phyloP scores from a whole-genome alignment of 2,797 vertebrate genomes.

The Ambastaia sidthimunki region DNA sequence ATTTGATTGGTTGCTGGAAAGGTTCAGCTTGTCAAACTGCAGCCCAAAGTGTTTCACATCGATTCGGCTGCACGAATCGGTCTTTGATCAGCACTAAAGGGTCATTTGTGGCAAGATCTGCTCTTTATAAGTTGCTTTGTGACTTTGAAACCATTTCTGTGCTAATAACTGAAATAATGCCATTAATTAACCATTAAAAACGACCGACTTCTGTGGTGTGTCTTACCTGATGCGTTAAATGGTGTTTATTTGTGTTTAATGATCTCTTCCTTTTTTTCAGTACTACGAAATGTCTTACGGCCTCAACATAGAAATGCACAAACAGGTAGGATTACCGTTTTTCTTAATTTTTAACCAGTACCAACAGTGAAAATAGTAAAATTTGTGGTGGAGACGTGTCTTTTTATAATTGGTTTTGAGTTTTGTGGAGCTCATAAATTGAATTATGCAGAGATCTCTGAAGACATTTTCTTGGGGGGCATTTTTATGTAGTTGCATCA shows the following conservation, averaged over 20 bases:
- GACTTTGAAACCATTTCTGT: not conserved
- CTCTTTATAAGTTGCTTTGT: not conserved
- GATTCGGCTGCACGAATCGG: too few relatives aligned
- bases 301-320: slow-evolving; percentile 84
- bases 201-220: not conserved
- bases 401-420: too few relatives aligned
- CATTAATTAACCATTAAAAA: not conserved
- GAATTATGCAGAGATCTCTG: slow-evolving; percentile 16
- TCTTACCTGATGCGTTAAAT: not conserved
- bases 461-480: not conserved
- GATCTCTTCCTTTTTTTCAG: slow-evolving; percentile 68
- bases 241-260: not conserved
- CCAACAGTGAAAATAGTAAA: too few relatives aligned
- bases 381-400: too few relatives aligned
- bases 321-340: slow-evolving; percentile 73
- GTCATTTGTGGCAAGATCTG: not conserved
- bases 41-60: too few relatives aligned
- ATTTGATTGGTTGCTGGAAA: too few relatives aligned
- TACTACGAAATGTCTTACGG: slow-evolving; percentile 85
- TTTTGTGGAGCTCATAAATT: slow-evolving; percentile 24
- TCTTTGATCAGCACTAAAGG: not conserved
- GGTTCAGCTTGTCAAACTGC: too few relatives aligned
- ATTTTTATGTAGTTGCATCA: not conserved
- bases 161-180: not conserved
- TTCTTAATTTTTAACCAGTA: too few relatives aligned